These are phyloP conservation scores for Strigops habroptila DNA, from an alignment of 2,113 vertebrate species.

Conservation along the genomic window DNA sequence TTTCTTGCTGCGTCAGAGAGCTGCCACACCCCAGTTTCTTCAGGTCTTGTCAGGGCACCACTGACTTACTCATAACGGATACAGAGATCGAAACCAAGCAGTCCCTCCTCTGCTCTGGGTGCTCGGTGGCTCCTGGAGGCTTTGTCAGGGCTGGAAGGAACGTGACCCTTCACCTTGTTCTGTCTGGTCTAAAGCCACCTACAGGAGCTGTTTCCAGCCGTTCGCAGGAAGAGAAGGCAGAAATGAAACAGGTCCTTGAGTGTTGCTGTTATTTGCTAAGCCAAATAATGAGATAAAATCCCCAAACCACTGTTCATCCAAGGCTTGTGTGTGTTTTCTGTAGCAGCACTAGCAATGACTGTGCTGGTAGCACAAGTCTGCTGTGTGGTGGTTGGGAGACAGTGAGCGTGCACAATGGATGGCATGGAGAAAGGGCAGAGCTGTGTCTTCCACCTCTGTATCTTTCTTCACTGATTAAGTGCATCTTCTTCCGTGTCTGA, in stretches of 20 bases:
- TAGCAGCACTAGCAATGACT: background rate
- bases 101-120: background rate
- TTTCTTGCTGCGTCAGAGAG: background rate
- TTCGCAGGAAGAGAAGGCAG: background rate
- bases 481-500: background rate
- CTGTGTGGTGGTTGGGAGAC: background rate
- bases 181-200: background rate
- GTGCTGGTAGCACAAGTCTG: background rate
- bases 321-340: background rate
- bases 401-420: background rate
- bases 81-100: background rate
- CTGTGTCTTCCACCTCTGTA: background rate
- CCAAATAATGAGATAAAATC: background rate
- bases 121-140: background rate
- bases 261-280: background rate
- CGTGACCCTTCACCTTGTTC: background rate
- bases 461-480: background rate
- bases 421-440: background rate
- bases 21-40: conserved; percentile 7
- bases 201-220: background rate
- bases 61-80: conserved; percentile 14
- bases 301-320: background rate
- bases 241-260: background rate
- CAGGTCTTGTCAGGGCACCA: background rate
- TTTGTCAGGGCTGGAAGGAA: background rate